Percentiles rank a stretch among this genome's conserved stretches.
These are phyloP conservation scores for Ictidomys tridecemlineatus DNA, from an alignment of 2,113 vertebrate species.

Conservation along the genomic window DNA sequence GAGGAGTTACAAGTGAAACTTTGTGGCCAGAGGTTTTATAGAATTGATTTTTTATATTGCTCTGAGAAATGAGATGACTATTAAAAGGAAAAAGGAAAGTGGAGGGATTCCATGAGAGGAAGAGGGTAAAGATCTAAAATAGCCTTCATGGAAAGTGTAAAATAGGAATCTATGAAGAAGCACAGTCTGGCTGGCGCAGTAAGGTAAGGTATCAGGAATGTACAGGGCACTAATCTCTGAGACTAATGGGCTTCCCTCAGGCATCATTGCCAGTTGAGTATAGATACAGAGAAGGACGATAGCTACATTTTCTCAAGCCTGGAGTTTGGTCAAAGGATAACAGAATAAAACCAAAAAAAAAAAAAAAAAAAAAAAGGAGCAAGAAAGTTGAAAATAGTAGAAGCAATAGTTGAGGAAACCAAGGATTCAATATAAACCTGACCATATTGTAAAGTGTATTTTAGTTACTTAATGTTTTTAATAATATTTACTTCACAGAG, in stretches of 20 bases:
- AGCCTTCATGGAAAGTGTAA: background rate
- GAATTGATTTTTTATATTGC: background rate
- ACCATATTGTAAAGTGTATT: background rate
- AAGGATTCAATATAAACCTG: background rate
- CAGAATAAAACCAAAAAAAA: background rate
- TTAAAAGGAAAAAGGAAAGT: background rate
- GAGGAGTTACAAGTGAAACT: background rate
- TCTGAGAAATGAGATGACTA: background rate
- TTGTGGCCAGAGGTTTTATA: background rate
- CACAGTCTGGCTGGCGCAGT: background rate
- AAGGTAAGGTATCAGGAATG: background rate
- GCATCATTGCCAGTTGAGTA: background rate
- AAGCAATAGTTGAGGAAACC: background rate
- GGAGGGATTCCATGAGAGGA: background rate
- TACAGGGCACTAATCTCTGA: background rate
- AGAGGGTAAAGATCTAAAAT: background rate
- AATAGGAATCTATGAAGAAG: background rate
- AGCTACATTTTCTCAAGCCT: background rate
- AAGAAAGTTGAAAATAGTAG: background rate
- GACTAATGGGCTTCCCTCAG: background rate
- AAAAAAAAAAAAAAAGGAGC: background rate
- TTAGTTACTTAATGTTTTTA: background rate
- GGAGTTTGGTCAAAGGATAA: background rate
- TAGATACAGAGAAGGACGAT: background rate
- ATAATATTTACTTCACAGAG: background rate